phyloP scores from a whole-genome alignment of 2,113 vertebrate genomes.

The Thamnaconus septentrionalis region DNA sequence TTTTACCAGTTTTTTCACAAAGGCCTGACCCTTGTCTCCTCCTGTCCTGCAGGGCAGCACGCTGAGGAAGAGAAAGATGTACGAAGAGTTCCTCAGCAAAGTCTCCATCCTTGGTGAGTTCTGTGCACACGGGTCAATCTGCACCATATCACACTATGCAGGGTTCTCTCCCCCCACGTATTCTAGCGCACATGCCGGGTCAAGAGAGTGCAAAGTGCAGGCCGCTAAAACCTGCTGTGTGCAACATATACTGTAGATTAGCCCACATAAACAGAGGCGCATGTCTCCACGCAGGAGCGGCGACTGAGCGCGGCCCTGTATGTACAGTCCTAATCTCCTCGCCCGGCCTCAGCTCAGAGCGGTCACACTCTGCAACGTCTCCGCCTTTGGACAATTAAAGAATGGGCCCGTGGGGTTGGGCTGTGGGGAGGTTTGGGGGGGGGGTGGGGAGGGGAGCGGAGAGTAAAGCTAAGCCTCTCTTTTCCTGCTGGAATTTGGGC shows the following conservation, averaged over 20 bases:
- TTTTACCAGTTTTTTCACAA: no score
- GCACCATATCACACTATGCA: not conserved
- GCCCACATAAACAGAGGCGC: conserved; percentile 54
- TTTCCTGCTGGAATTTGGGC: conserved; percentile 53
- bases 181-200: conserved; percentile 8
- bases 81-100: conserved; percentile 96
- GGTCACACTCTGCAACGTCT: conserved; percentile 48
- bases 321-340: conserved; percentile 57
- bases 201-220: conserved; percentile 50
- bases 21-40: not conserved
- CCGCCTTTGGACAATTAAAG: conserved; percentile 51
- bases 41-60: conserved; percentile 87
- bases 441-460: not conserved
- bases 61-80: conserved; percentile 95
- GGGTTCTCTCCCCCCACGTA: not conserved
- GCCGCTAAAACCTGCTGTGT: conserved; percentile 28
- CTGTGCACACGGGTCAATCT: conserved; percentile 4
- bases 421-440: no score
- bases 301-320: conserved; percentile 39
- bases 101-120: conserved; percentile 95
- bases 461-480: conserved; percentile 55
- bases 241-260: conserved; percentile 51
- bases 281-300: conserved; percentile 43
- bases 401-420: not conserved
- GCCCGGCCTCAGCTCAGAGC: conserved; percentile 41